Evolutionary conservation across 2,888 invertebrate species (phyloP), one percentile per base, ranked within the genome.

Genomic region (Pediacus dermestoides): DNA sequence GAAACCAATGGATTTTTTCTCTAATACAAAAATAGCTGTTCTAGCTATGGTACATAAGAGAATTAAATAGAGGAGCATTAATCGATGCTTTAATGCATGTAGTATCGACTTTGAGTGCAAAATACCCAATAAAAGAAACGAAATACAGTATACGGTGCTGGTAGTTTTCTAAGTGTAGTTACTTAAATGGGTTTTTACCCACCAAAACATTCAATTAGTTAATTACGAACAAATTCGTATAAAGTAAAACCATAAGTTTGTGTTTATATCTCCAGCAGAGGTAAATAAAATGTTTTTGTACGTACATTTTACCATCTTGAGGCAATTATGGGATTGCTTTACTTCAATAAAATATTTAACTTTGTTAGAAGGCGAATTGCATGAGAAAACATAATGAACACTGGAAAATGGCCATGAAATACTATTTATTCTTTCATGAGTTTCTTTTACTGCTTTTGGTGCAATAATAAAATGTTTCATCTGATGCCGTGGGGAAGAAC

Each of bases 251-350:
- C 46, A 45, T 50, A 48, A 48, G 50, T 53, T 13, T 44, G 44
- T 53, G 50, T 52, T 52, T 52, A 50, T 48, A 52, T 46, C 39
- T 37, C 32, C 37, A 35, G 35, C 28, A 30, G 42, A 26, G 48
- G 46, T 39, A 48, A 50, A 52, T 46, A 52, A 42, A 38, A 34
- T 39, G 44, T 44, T 48, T 42, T 44, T 47, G 36, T 47, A 18
- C 39, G 47, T 40, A 31, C 42, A 42, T 42, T 40, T 35, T 37
- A 46, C 52, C 49, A 46, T 50, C 45, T 46, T 46, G 40, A 47
- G 50, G 56, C 58, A 57, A 60, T 58, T 60, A 60, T 55, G 57
- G 51, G 55, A 60, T 59, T 58, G 53, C 60, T 54, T 49, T 47
- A 50, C 49, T 45, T 45, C 54, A 53, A 53, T 60, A 56, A 59